Evolutionary conservation across 2,113 vertebrate species (phyloP).

Genomic region (Acinonyx jubatus): DNA sequence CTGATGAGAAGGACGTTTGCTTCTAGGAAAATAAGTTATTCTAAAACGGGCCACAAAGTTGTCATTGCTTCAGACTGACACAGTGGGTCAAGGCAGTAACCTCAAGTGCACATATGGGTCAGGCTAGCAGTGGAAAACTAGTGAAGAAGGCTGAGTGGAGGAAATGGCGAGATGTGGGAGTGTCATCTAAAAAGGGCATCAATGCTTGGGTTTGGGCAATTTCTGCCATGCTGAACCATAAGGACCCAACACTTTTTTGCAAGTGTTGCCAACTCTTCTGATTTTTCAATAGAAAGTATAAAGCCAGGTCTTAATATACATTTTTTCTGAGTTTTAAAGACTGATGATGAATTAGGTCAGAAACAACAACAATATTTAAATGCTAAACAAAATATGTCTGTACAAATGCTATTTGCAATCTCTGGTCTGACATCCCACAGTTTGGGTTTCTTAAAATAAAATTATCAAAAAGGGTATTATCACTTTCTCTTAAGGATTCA

Average conservation of each 20-base stretch:
- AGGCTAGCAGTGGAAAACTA: background rate
- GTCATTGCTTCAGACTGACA: background rate
- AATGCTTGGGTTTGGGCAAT: background rate
- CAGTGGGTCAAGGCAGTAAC: background rate
- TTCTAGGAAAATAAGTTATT: constrained; percentile 38
- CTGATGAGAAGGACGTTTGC: background rate
- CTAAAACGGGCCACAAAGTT: background rate
- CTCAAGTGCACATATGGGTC: background rate
- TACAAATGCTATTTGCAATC: background rate
- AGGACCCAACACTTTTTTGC: background rate
- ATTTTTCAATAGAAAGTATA: constrained; percentile 3
- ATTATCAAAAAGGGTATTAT: background rate
- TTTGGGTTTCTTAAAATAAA: background rate
- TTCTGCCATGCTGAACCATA: background rate
- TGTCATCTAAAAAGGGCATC: background rate
- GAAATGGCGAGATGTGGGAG: background rate
- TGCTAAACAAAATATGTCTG: background rate
- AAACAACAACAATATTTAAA: background rate
- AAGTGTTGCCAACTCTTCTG: background rate
- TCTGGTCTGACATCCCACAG: background rate
- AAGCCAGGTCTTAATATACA: background rate
- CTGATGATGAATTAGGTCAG: background rate
- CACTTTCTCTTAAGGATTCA: background rate
- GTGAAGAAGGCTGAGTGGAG: background rate
- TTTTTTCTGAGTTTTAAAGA: background rate